phyloP scores from a whole-genome alignment of 2,113 vertebrate species.

The Ameiurus melas region DNA sequence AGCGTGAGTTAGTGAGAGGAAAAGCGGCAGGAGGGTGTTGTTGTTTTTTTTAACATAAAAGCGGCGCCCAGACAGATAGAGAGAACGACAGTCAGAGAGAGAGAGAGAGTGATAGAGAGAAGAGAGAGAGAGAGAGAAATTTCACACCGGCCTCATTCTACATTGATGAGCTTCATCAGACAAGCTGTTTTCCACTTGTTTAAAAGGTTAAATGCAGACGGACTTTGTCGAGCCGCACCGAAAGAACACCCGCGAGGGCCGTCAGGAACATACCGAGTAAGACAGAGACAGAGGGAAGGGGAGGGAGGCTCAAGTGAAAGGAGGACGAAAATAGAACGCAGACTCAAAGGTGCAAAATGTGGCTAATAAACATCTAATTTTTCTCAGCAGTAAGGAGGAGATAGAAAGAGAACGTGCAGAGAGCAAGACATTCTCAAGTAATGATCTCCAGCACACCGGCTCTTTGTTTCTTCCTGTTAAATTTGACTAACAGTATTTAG shows the following conservation, averaged over 20 bases:
- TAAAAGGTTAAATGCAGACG: slow-evolving; percentile 33
- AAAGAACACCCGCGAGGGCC: not conserved
- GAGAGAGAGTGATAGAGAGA: slow-evolving; percentile 11
- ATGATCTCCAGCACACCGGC: not conserved
- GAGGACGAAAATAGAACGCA: not conserved
- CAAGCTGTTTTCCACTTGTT: slow-evolving; percentile 37
- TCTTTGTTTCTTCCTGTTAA: not conserved
- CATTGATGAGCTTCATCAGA: slow-evolving; percentile 43
- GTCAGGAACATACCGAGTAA: not conserved
- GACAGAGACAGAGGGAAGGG: not conserved
- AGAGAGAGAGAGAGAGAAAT: slow-evolving; percentile 25
- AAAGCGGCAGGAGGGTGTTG: not conserved
- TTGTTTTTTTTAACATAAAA: slow-evolving; percentile 12
- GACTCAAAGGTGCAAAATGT: not conserved
- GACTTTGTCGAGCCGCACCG: slow-evolving; percentile 18
- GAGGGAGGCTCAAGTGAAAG: not conserved
- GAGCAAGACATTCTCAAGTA: not conserved
- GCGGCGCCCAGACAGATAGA: not conserved
- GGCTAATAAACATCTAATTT: not conserved
- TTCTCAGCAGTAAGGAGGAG: not conserved
- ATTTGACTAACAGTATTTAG: not conserved
- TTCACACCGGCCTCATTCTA: slow-evolving; percentile 34
- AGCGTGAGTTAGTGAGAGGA: slow-evolving; percentile 15
- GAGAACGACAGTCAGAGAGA: slow-evolving; percentile 5
- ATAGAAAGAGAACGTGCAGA: not conserved